Conservation (phyloP, 2,797 vertebrate genomes). For the Dipus sagitta region DNA sequence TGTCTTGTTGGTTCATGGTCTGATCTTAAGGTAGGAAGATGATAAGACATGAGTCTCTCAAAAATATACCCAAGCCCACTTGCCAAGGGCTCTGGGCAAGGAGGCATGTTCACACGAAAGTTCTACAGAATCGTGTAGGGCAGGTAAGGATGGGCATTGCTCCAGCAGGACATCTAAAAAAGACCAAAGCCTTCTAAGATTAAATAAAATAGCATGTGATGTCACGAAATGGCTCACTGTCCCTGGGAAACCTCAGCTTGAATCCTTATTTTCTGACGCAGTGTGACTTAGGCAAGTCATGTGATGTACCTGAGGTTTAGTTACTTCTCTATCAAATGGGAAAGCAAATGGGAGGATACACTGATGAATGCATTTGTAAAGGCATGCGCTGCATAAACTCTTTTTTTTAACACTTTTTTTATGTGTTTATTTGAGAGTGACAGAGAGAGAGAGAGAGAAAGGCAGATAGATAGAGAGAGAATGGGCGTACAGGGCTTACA, state of each 20-base stretch:
- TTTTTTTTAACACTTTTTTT: no score
- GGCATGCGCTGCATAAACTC: background rate
- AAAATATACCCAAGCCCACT: constrained; percentile 6
- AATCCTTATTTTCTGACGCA: constrained; percentile 19
- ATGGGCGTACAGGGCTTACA: no score
- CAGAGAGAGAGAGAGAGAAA: no score
- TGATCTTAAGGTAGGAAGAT: background rate
- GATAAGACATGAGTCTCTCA: background rate
- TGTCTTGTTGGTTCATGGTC: background rate
- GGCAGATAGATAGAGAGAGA: no score
- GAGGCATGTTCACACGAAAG: background rate
- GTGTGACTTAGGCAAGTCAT: background rate
- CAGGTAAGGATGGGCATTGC: background rate
- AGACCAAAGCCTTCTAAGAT: background rate
- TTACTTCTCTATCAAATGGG: constrained; percentile 42
- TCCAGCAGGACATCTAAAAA: background rate
- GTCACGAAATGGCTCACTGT: background rate
- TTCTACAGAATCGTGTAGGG: background rate
- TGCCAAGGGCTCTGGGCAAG: background rate
- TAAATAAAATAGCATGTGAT: background rate
- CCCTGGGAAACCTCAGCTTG: background rate
- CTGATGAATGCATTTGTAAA: background rate
- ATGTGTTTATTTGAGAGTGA: no score
- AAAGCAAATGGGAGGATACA: background rate
- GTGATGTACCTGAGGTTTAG: background rate